Evolutionary conservation across 2,797 vertebrate species (phyloP), one percentile per base, ranked within the genome.

Genomic region (Hoplostethus atlanticus): DNA sequence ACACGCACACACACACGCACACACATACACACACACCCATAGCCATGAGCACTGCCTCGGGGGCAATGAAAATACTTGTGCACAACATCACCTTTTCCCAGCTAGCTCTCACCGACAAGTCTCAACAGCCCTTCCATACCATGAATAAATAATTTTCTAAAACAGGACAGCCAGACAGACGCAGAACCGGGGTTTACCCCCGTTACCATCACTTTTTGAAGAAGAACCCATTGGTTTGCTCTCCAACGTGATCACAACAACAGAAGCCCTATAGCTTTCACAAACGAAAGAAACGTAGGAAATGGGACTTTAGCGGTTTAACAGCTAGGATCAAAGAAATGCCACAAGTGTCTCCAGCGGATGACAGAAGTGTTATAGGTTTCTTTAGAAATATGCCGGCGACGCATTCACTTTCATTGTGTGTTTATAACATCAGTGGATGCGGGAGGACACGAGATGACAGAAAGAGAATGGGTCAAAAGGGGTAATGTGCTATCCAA

Each of bases 111-210:
- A 31, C 21, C 72, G 70, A 87, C 94, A 7, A 91, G 94, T 93
- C 93, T 74, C 71, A 82, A 94, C 94, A 94, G 87, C 68, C 64
- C 86, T 2, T 72, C 86, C 74, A 87, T 89, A 89, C 70, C 73
- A 73, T 83, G 75, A 87, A 89, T 89, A 87, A 81, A 89, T 79
- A 9, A 81, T 84, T 74, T 30, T 46, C 47, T 52, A 21, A 80
- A 56, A 79, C 68, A 12, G 17, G 30, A 67, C 64, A 72, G 17
- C 31, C 50, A 81, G 21, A 48, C 71, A 71, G n/a, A 68, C 25
- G 66, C 53, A 54, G 30, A 77, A 7, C 0, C 6, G 7, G 10
- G 51, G 15, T 59, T n/a, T 82, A 80, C 73, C 56, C 21, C 10
- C 58, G 42, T n/a, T 50, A 16, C 42, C 28, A 53, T 54, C 16